Evolutionary conservation across 2,113 vertebrate genomes (phyloP), one percentile per base, ranked within the genome.

Genomic region (Proteles cristata): DNA sequence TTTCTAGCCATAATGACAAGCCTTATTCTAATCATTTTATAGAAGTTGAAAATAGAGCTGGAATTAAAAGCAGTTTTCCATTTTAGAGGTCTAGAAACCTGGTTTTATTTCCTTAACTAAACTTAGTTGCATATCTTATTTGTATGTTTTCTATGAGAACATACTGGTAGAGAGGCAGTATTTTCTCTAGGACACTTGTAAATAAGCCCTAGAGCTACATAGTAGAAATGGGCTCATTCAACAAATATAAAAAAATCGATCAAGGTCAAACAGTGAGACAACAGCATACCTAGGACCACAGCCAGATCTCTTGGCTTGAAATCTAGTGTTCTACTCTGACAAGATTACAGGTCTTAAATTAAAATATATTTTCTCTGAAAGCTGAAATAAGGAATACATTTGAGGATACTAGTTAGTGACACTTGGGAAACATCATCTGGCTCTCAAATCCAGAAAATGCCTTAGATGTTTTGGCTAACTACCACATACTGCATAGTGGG

Each of bases 1-100:
- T 71, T 94, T 50, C n/a, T 63, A 94, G 33, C 53, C 73, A 88
- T 74, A 58, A 58, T 94, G 81, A 80, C 19, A 71, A 88, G 55
- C 33, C 6, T 79, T 91, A 88, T 73, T 92, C 48, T 76, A 80
- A 96, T 80, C 74, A 88, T 81, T 81, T 92, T 90, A 83, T 0
- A 86, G 61, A 90, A 90, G 25, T 12, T 91, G 25, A 90, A 96
- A 92, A 93, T 31, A 95, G n/a, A 25, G 31, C 68, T 96, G 17
- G 50, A 71, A 92, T 93, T 96, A 96, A 97, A 97, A 90, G 33
- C 25, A 84, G 61, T 71, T 96, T 96, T 91, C 68, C 90, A 39
- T 76, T 83, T 95, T 74, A 77, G 33, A 92, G 80, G 16, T 94
- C 77, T 87, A 96, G 66, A 97, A 96, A 90, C 16, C 19, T 83